Evolutionary conservation across 2,797 vertebrate genomes (phyloP).

Genomic region (Benthosema pterotum): DNA sequence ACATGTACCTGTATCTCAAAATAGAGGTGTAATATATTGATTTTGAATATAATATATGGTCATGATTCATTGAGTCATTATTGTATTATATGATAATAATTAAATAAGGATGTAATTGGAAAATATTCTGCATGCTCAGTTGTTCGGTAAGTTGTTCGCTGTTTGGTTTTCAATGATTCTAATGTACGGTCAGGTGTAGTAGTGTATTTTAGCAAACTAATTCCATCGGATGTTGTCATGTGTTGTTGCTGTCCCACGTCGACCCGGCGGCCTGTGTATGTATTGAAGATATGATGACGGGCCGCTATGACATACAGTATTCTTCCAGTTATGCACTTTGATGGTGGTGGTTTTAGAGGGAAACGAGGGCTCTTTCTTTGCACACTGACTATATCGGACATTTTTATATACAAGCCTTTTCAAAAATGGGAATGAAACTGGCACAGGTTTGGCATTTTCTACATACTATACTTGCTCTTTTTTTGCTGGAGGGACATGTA

Average conservation of each 20-base stretch:
- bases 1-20: constrained; percentile 58
- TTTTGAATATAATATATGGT: constrained; percentile 78
- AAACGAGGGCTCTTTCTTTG: constrained; percentile 72
- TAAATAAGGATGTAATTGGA: constrained; percentile 48
- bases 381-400: constrained; percentile 51
- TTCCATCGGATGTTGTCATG: constrained; percentile 67
- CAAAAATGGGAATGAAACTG: constrained; percentile 60
- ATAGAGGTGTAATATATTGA: constrained; percentile 81
- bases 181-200: constrained; percentile 46
- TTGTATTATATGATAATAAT: constrained; percentile 60
- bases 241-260: constrained; percentile 54
- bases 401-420: constrained; percentile 59
- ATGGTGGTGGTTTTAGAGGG: constrained; percentile 69
- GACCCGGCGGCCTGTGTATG: constrained; percentile 66
- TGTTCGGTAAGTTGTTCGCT: constrained; percentile 60
- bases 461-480: constrained; percentile 48
- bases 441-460: constrained; percentile 47
- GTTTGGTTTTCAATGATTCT: constrained; percentile 44
- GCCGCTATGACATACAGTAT: constrained; percentile 63
- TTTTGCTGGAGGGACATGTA: constrained; percentile 24
- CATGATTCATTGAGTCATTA: constrained; percentile 57
- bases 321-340: constrained; percentile 80
- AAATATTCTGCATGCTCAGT: constrained; percentile 68
- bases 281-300: constrained; percentile 51
- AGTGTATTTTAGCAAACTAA: constrained; percentile 63